Base-by-base conservation (phyloP, 2,888 invertebrate genomes). In the Scaptodrosophila latifasciaeformis region DNA sequence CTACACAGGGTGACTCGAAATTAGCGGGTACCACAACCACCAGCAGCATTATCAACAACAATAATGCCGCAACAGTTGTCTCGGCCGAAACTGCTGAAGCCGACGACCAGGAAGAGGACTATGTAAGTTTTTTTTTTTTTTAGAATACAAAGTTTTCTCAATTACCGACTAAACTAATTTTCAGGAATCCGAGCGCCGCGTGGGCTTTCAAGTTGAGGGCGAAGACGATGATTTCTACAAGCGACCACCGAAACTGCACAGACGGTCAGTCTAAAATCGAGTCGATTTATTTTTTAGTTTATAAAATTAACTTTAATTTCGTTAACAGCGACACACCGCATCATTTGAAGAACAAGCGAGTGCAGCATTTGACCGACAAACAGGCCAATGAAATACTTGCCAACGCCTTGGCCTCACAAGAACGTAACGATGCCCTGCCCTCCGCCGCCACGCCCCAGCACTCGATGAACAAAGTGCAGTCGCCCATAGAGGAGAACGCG, bases 311-410 rank as follows among this genome's bases (percentile, higher is more conserved):
- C n/a, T n/a, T n/a, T n/a, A 90, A 91, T 57, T 90, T 96, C 59
- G 93, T 95, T 85, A 91, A 94, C 59, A 92, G 99, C 81, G 99
- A 99, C 89, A 99, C 99, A 17, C 99, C 99, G 44, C 99, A 99
- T 89, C 98, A 99, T 87, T 91, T 97, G 84, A 99, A 99, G 91
- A 97, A 97, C 89, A 98, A 98, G 87, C 92, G 98, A 83, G 94
- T 98, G 78, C 90, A 92, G 84, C 86, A 89, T 59, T 86, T 89
- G 64, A 87, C 89, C 65, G 92, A 92, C 82, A 92, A 92, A 86
- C 91, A 92, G 81, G 90, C 92, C 72, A 90, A 90, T 81, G 91
- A 92, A 85, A 90, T 92, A 53, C 66, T 86, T 48, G 83, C 85
- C 44, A 87, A 86, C 55, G 87, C 86, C 1, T 58, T 86, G 61